A percentile compares a stretch with the other conserved stretches of the same genome.
phyloP scores from a whole-genome alignment of 2,113 vertebrate genomes.

The Entelurus aequoreus region DNA sequence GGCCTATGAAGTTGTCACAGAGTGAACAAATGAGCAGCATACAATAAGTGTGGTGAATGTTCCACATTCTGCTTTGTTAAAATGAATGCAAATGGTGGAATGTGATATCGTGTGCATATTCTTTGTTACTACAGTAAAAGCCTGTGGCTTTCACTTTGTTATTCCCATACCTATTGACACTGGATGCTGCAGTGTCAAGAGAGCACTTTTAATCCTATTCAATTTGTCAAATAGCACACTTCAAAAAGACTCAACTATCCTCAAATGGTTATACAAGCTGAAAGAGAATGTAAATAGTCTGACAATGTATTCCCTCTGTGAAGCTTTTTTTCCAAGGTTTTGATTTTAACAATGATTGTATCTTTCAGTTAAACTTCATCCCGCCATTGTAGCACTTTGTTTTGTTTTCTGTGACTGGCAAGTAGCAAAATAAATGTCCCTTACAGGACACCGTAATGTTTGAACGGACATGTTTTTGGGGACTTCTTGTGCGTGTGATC shows the following conservation, averaged over 20 bases:
- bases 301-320: too few species aligned
- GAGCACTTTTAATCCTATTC: conserved; percentile 42
- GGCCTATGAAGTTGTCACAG: conserved; percentile 24
- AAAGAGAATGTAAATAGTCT: background rate
- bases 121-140: conserved; percentile 65
- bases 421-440: too few species aligned
- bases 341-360: too few species aligned
- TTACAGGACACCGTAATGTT: too few species aligned
- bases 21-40: conserved; percentile 19
- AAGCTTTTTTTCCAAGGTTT: too few species aligned
- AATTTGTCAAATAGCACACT: conserved; percentile 21
- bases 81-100: conserved; percentile 61
- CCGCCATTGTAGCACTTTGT: too few species aligned
- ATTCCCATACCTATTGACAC: conserved; percentile 52
- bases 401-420: too few species aligned
- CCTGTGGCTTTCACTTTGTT: conserved; percentile 51
- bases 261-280: background rate
- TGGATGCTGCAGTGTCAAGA: conserved; percentile 44
- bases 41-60: conserved; percentile 47
- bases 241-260: conserved; percentile 13
- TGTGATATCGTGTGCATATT: conserved; percentile 71
- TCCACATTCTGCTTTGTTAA: conserved; percentile 63
- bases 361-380: too few species aligned
- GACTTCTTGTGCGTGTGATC: too few species aligned
- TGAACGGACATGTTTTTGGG: too few species aligned